phyloP scores from a whole-genome alignment of 2,113 vertebrate species.

The Diphyllodes magnificus region DNA sequence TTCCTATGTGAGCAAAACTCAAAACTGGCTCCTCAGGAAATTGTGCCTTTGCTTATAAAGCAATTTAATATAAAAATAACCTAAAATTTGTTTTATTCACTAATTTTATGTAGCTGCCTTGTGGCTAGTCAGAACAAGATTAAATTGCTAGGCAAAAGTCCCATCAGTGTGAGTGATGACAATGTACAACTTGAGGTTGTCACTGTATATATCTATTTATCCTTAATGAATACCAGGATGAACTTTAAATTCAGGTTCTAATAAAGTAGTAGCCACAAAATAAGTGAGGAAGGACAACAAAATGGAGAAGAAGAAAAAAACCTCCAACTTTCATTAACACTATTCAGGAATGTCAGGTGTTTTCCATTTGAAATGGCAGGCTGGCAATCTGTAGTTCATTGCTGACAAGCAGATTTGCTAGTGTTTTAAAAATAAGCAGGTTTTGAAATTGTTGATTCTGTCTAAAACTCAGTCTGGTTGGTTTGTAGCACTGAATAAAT shows the following conservation, averaged over 20 bases:
- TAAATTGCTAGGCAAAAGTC: neutral
- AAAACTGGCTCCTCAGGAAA: neutral
- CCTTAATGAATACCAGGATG: neutral
- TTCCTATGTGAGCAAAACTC: neutral
- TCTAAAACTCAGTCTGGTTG: neutral
- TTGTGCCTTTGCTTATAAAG: neutral
- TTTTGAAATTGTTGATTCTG: neutral
- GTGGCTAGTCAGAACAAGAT: neutral
- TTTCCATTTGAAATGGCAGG: neutral
- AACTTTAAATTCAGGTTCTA: neutral
- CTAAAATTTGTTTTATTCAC: neutral
- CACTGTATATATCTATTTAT: neutral
- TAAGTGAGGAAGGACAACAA: neutral
- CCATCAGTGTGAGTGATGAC: neutral
- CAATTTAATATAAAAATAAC: neutral
- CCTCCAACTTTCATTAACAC: neutral
- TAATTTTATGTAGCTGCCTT: neutral
- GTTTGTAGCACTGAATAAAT: conserved; percentile 5
- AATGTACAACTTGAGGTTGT: neutral
- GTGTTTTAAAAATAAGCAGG: neutral
- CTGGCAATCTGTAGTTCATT: neutral
- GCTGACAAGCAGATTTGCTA: neutral
- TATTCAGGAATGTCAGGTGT: neutral
- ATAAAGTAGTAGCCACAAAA: neutral
- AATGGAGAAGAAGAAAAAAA: neutral